These are phyloP conservation scores for Meandrina meandrites DNA, from an alignment of 92 coral and sea anemone species.

Conservation along the genomic window DNA sequence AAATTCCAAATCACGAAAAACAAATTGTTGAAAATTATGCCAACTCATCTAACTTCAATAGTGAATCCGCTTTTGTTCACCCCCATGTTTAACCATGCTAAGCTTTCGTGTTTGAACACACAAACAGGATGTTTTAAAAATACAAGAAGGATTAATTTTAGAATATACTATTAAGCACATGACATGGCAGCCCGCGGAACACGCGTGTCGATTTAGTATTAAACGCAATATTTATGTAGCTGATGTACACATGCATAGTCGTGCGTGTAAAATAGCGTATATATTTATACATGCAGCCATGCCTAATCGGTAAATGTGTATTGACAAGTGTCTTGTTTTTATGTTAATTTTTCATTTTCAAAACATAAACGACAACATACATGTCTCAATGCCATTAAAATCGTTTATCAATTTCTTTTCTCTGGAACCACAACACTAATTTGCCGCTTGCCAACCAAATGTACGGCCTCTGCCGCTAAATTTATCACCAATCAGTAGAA, in stretches of 20 bases:
- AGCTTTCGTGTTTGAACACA: neutral
- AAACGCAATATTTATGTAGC: neutral
- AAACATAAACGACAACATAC: neutral
- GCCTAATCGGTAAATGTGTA: neutral
- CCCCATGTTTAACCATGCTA: neutral
- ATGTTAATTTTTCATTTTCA: neutral
- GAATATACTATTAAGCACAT: too few relatives aligned
- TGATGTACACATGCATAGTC: too few relatives aligned
- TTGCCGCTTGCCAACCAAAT: neutral
- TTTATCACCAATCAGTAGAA: neutral
- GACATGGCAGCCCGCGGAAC: too few relatives aligned
- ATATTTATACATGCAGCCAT: neutral
- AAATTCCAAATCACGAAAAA: neutral
- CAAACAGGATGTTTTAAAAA: neutral
- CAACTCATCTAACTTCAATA: neutral
- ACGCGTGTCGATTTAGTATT: neutral
- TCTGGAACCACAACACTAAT: neutral
- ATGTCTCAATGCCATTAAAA: neutral
- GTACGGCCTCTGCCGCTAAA: neutral
- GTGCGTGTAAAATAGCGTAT: too few relatives aligned
- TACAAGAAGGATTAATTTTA: neutral
- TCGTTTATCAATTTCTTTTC: neutral
- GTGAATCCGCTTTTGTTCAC: neutral
- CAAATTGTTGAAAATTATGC: neutral
- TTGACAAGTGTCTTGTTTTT: neutral